Conservation (phyloP, 35 echinoderm and acorn worm genomes). For the Apostichopus japonicus region DNA sequence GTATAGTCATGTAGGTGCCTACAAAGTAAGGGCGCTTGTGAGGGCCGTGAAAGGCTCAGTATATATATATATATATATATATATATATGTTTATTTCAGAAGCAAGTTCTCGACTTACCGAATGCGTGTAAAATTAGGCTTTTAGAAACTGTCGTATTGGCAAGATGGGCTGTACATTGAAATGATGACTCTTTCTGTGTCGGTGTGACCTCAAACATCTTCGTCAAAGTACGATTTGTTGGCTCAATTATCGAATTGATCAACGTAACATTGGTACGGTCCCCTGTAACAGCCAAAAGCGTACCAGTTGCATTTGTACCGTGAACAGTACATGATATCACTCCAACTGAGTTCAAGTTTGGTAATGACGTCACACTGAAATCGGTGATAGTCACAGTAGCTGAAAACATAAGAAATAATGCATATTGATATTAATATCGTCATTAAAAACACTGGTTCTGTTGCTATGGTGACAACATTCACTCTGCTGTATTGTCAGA, state of each 20-base stretch:
- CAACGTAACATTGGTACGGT: not conserved
- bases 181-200: not conserved
- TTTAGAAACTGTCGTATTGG: not conserved
- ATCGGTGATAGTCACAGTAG: not conserved
- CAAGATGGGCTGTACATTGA: not conserved
- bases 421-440: no score
- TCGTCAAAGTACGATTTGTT: not conserved
- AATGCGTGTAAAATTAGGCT: slow-evolving; percentile 2
- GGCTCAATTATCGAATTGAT: not conserved
- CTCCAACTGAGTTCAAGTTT: not conserved
- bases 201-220: not conserved
- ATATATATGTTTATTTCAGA: no score
- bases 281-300: not conserved
- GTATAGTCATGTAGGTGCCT: no score
- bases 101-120: not conserved
- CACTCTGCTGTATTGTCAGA: no score
- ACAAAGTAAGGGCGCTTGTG: no score
- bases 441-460: no score
- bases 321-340: not conserved
- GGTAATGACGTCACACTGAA: slow-evolving; percentile 13
- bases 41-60: no score
- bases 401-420: no score
- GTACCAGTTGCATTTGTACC: not conserved
- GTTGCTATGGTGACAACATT: no score
- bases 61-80: no score